Percentiles rank a stretch among this genome's conserved stretches.
Evolutionary conservation across 2,888 invertebrate genomes (phyloP).

Genomic region (Machimus atricapillus): DNA sequence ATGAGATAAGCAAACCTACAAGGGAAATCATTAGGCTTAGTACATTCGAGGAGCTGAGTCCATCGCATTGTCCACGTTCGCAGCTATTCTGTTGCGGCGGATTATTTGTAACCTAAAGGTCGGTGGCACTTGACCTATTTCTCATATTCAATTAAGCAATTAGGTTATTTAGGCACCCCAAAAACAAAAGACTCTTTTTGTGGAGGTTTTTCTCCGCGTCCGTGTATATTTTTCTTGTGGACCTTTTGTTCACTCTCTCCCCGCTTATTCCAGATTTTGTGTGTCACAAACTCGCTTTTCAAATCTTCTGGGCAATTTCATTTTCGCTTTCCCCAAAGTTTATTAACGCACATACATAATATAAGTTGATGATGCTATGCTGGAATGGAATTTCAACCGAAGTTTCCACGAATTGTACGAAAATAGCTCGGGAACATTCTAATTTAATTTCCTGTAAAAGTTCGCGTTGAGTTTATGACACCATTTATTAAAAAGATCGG

Average conservation of each 20-base stretch:
- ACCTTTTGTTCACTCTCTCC: not conserved
- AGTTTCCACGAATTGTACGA: not conserved
- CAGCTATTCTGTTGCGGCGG: not conserved
- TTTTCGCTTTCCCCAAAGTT: not conserved
- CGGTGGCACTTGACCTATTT: not conserved
- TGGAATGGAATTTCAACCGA: not conserved
- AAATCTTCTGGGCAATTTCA: not conserved
- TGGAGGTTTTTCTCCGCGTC: not conserved
- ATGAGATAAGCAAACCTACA: not conserved
- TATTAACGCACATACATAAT: not conserved
- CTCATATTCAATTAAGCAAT: not conserved
- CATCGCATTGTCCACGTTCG: too few relatives aligned
- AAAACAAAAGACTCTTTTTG: not conserved
- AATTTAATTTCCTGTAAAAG: not conserved
- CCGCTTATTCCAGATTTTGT: not conserved
- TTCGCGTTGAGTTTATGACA: not conserved
- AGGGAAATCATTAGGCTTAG: not conserved
- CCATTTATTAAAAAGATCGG: not conserved
- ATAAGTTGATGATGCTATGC: not conserved
- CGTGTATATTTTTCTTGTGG: not conserved
- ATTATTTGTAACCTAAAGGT: not conserved
- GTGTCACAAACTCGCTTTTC: not conserved
- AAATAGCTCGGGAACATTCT: not conserved
- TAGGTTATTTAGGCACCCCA: not conserved
- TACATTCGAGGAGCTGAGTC: not conserved